Evolutionary conservation across 2,888 invertebrate genomes (phyloP), one percentile per base, ranked within the genome.

Genomic region (Drosophila yooni): DNA sequence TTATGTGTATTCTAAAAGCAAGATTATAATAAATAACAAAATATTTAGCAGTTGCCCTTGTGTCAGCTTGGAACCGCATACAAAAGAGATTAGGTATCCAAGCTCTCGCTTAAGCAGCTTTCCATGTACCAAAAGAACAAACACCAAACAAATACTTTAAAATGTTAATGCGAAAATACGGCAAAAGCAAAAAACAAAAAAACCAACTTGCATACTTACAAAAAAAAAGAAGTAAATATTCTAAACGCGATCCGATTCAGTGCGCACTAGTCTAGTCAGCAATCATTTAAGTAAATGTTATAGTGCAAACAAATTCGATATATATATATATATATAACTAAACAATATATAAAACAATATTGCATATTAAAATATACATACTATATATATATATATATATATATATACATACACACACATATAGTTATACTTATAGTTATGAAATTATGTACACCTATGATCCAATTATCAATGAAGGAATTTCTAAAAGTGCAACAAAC

Each of bases 241-340:
- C 66, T 71, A 75, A 88, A 81, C 56, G 79, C 87, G 77, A 88
- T 67, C 80, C 80, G 59, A 87, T 80, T 82, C 76, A 79, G 70
- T 70, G 65, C 58, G 88, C 85, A 84, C 70, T 87, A 79, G 84
- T 85, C 85, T 85, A 85, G 85, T 85, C 85, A 89, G 76, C 82
- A 82, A 76, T 87, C 87, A 80, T 85, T 82, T 85, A 85, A 89
- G 80, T 84, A 73, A 82, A 76, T 69, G 80, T 83, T 88, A 65
- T 76, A 76, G 76, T 76, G 76, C 70, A 83, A 68, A 66, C 48
- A 79, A 76, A 67, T 29, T 63, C 61, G 58, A 75, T 64, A 70
- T 65, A 63, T 71, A 70, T 72, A 68, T 64, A 70, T 72, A 74
- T 70, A 68, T 69, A 76, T 61, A 73, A 59, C 69, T 31, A 82